These are phyloP conservation scores for Myotis myotis DNA, from an alignment of 2,797 vertebrate genomes.

Conservation along the genomic window DNA sequence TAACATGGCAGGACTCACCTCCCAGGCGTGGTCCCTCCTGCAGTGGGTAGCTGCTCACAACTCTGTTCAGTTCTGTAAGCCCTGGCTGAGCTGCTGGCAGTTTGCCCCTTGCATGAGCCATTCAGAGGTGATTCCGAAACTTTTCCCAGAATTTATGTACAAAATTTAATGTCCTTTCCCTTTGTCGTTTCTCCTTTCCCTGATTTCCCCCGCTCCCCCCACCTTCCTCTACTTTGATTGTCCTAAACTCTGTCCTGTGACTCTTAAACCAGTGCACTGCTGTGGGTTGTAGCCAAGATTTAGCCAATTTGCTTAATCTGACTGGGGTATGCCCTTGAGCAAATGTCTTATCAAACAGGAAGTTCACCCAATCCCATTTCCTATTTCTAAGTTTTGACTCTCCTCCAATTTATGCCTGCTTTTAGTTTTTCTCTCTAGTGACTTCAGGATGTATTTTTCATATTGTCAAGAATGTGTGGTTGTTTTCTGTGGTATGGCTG, in stretches of 20 bases:
- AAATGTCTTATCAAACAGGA: neutral
- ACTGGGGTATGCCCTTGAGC: neutral
- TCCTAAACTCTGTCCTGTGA: neutral
- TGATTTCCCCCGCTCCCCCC: neutral
- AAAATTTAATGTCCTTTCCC: neutral
- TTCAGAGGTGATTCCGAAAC: neutral
- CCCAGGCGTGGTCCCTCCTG: neutral
- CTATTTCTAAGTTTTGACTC: slow-evolving; percentile 21
- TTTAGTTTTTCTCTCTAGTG: neutral
- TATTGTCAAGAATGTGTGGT: neutral
- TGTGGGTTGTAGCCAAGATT: neutral
- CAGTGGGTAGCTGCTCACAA: neutral
- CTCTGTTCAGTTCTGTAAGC: neutral
- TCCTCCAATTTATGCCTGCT: neutral
- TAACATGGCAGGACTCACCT: neutral
- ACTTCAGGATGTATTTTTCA: neutral
- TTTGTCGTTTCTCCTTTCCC: neutral
- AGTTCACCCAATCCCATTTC: neutral
- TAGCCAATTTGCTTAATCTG: neutral
- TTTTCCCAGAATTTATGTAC: neutral
- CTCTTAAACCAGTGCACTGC: neutral
- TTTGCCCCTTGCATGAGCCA: neutral
- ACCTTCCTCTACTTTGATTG: neutral
- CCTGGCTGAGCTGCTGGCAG: neutral
- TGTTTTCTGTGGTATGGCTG: neutral